Base-by-base conservation (phyloP, 2,113 vertebrate species). In the Halcyon malimbica region DNA sequence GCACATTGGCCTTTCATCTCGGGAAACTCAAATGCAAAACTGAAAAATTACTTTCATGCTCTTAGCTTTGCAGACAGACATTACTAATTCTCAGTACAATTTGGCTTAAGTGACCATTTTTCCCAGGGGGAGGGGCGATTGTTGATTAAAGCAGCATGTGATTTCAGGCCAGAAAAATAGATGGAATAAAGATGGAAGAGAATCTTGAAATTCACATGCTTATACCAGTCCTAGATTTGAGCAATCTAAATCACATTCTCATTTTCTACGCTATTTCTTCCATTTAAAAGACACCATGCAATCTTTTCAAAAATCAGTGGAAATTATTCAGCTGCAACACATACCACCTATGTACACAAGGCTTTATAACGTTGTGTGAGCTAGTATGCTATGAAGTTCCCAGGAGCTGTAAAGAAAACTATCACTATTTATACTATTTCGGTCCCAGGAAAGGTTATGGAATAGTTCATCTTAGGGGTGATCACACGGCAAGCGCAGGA, bases 21-120 rank as follows among this genome's bases (percentile, higher is more conserved):
- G 62, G 87, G 65, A 83, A 96, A 96, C 54, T 42, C 84, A 94
- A 91, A 97, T 21, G 53, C 93, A 94, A 97, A 90, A 96, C 91
- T 65, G 56, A 87, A 95, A 94, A 83, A 86, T 92, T 90, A 89
- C 54, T 95, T 93, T 96, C 91, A 94, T 89, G 92, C 96, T 97
- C 97, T 97, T 96, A 97, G 96, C 80, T 80, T 59, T 90, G 63
- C 80, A 96, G 96, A 96, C 77, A 97, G 93, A 95, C 89, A 94
- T 91, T 63, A 70, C 80, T 97, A 98, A 97, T 97, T 98, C 94
- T 89, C 56, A 57, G 54, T 60, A 87, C 44, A 63, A 80, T 91
- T 71, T 90, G 65, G 62, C 17, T 90, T 77, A 94, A 93, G 70
- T 89, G 81, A 76, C 71, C 50, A 71, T 77, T 93, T 91, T 65